Base-by-base conservation (phyloP, 2,797 vertebrate genomes). In the Dendrocincla fuliginosa region DNA sequence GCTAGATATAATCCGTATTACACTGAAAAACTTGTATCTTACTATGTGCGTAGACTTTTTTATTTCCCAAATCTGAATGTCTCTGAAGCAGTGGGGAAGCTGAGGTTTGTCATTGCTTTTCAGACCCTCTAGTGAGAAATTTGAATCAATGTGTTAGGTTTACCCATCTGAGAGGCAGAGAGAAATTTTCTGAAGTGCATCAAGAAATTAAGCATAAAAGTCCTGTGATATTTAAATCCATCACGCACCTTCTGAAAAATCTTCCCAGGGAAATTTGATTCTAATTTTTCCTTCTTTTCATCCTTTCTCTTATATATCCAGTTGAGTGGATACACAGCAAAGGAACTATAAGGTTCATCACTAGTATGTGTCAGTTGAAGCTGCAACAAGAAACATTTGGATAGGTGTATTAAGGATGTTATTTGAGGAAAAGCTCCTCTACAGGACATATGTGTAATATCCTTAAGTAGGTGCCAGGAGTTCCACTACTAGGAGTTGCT, bases 101-200 rank as follows among this genome's bases (percentile, higher is more conserved):
- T 74, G 64, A 64, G 11, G 32, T 80, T 82, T 2, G 0, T 64
- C 71, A 35, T 33, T 74, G 63, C 37, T 77, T 89, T 89, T 80
- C 56, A 70, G 56, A 59, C 12, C 19, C 30, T 46, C 3, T 10
- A 10, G 28, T 60, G 60, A 84, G 28, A 82, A 73, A 8, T 69
- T 77, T 37, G 65, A 85, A 64, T 56, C 28, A 56, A 1, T 42
- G 9, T 35, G 13, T 74, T 89, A 65, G 39, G 13, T 85, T 87
- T 87, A 42, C 14, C 35, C 16, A 10, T 33, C 42, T 86, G 33
- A 83, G 35, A 92, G 16, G 30, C 9, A 60, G 65, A 46, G n/a
- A 61, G 33, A 59, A 89, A 46, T 57, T 69, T 92, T 78, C n/a
- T 32, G 50, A 80, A 95, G 12, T 28, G 16, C 41, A 7, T 79